phyloP scores from a whole-genome alignment of 2,888 invertebrate genomes.

The Yponomeuta plumbellus region DNA sequence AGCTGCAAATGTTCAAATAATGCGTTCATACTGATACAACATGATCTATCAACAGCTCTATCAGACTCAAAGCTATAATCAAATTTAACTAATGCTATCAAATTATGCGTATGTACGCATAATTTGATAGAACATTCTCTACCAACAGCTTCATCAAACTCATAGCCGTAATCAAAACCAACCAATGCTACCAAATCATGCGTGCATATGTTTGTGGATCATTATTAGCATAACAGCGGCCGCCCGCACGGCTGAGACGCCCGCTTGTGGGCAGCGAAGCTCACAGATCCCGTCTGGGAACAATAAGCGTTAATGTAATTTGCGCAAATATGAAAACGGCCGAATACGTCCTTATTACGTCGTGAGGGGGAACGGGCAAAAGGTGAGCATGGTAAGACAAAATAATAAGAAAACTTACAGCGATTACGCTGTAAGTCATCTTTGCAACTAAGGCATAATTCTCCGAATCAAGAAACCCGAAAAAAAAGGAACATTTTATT shows the following conservation, averaged over 20 bases:
- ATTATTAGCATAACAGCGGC: neutral
- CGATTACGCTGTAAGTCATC: neutral
- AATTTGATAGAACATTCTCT: no score
- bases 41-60: no score
- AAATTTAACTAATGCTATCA: no score
- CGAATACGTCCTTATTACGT: slow-evolving; percentile 53
- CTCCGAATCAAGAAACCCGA: no score
- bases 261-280: neutral
- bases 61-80: no score
- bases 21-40: no score
- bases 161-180: neutral
- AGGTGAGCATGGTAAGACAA: slow-evolving; percentile 24
- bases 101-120: no score
- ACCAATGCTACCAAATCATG: neutral
- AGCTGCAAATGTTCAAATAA: no score
- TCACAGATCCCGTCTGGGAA: slow-evolving; percentile 25
- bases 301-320: slow-evolving; percentile 65
- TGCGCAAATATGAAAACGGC: slow-evolving; percentile 64
- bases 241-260: neutral
- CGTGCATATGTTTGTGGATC: neutral
- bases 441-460: no score
- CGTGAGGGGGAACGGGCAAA: neutral
- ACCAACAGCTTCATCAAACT: no score
- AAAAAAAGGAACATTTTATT: no score
- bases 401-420: neutral